A percentile compares a stretch with the other conserved stretches of the same genome.
phyloP scores from a whole-genome alignment of 2,888 invertebrate species.

The Chironomus tentans region DNA sequence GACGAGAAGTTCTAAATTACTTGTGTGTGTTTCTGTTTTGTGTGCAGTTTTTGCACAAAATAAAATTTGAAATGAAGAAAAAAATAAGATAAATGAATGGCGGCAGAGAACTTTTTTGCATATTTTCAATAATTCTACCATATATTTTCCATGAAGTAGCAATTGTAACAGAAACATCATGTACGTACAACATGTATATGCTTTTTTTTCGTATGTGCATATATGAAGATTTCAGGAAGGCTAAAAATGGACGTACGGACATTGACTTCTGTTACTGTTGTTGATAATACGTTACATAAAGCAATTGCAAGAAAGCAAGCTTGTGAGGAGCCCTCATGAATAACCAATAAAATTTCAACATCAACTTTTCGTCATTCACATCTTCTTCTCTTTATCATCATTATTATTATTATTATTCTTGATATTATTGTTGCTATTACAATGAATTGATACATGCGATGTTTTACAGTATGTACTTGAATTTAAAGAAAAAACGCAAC shows the following conservation, averaged over 20 bases:
- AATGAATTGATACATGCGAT: neutral
- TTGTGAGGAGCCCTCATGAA: neutral
- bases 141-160: too few species aligned
- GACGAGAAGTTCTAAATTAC: conserved; percentile 2
- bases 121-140: too few species aligned
- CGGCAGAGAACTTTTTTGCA: conserved; percentile 4
- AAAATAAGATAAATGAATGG: conserved; percentile 12
- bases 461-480: neutral
- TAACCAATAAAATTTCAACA: neutral
- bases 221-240: neutral
- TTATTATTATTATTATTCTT: too few species aligned
- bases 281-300: too few species aligned
- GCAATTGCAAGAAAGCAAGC: too few species aligned
- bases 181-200: neutral
- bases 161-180: neutral
- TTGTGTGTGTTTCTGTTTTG: neutral
- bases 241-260: neutral
- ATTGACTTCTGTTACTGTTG: neutral
- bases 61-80: neutral
- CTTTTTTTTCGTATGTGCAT: neutral
- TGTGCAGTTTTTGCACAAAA: conserved; percentile 1
- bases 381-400: neutral
- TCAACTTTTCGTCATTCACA: neutral
- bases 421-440: neutral
- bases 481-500: neutral